These are phyloP conservation scores for Vulpes ferrilata DNA, from an alignment of 2,113 vertebrate species.

Conservation along the genomic window DNA sequence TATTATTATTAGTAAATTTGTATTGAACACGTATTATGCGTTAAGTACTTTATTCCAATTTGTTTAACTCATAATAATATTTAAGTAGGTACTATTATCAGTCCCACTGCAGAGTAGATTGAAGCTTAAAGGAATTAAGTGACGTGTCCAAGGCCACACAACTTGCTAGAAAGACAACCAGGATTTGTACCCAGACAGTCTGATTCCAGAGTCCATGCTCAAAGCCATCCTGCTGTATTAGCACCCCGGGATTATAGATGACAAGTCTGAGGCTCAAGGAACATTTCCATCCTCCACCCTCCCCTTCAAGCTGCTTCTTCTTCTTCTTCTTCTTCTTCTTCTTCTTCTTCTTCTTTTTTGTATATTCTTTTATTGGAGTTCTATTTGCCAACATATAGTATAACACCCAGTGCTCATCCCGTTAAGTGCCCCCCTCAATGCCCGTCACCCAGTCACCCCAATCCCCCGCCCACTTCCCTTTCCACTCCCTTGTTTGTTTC, in stretches of 20 bases:
- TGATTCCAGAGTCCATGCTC: not conserved
- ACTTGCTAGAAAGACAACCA: not conserved
- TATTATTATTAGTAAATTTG: not conserved
- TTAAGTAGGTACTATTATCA: not conserved
- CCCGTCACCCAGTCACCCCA: too few relatives aligned
- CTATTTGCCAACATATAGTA: too few relatives aligned
- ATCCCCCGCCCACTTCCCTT: too few relatives aligned
- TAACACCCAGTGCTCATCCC: too few relatives aligned
- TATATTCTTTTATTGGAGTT: too few relatives aligned
- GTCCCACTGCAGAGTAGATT: not conserved
- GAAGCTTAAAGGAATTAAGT: not conserved
- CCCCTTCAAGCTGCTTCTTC: not conserved
- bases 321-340: too few relatives aligned
- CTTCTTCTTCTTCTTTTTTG: too few relatives aligned
- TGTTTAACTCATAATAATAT: not conserved
- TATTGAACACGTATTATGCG: not conserved
- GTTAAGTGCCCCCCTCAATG: too few relatives aligned
- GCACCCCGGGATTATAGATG: too few relatives aligned
- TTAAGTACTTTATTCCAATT: not conserved
- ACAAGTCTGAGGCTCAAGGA: not conserved
- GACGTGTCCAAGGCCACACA: not conserved
- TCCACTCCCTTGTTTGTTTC: too few relatives aligned
- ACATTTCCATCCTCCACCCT: not conserved
- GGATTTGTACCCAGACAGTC: not conserved
- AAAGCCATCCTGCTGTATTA: not conserved